Percentiles rank a stretch among this genome's conserved stretches.
Evolutionary conservation across 2,113 vertebrate species (phyloP).

Genomic region (Beaufortia kweichowensis): DNA sequence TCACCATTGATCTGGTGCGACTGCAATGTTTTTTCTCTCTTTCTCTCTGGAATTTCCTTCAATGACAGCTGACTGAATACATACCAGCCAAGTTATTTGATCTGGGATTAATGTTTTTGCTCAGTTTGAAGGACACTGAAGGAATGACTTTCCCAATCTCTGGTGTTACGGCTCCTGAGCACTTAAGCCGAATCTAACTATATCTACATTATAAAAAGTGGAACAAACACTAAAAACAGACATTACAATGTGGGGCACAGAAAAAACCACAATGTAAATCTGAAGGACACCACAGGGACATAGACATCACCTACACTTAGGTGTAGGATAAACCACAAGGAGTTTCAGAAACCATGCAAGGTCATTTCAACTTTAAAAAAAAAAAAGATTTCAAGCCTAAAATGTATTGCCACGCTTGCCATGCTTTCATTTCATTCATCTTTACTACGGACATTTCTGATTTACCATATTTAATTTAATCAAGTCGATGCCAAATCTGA

Average conservation of each 20-base stretch:
- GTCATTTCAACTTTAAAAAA: slow-evolving; percentile 13
- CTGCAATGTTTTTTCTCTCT: no score
- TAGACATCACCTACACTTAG: no score
- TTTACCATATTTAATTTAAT: slow-evolving; percentile 13
- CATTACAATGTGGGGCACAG: neutral
- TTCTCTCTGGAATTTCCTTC: no score
- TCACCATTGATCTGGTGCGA: no score
- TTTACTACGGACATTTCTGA: neutral
- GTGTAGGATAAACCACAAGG: neutral
- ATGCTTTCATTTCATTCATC: slow-evolving; percentile 20
- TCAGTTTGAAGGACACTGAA: no score
- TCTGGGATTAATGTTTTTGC: neutral
- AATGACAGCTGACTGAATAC: no score
- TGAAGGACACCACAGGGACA: neutral
- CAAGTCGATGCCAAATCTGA: neutral
- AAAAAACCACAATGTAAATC: slow-evolving; percentile 6
- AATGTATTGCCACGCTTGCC: neutral
- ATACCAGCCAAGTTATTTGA: no score
- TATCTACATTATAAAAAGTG: neutral
- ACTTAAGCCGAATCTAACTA: neutral
- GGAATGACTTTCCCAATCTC: no score
- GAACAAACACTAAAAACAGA: neutral
- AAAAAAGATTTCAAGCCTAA: neutral
- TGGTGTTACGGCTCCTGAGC: no score
- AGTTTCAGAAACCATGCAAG: slow-evolving; percentile 2